Evolutionary conservation across 2,797 vertebrate genomes (phyloP), one percentile per base, ranked within the genome.

Genomic region (Moxostoma hubbsi): DNA sequence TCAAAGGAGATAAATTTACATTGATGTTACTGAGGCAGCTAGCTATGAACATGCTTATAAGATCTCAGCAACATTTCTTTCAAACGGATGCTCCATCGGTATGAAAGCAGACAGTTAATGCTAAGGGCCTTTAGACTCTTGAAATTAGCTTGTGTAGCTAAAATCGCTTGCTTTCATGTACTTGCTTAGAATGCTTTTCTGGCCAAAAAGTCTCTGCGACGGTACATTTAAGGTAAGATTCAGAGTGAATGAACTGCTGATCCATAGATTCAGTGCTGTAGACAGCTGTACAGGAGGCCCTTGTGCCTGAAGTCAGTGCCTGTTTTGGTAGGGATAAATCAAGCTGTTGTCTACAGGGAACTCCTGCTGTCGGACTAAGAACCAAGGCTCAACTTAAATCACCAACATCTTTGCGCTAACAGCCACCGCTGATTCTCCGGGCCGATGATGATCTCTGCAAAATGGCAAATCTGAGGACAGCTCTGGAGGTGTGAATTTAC

Each of bases 331-430:
- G 77, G 54, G 66, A 79, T 66, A 73, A 73, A 73, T 79, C 69
- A 73, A 66, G 69, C 63, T 73, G 77, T 72, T 73, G 62, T 79
- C 69, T 73, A 65, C 61, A 66, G 62, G 69, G 77, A 79, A 58
- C 69, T 79, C 61, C 62, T 79, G 76, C 71, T 71, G 75, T 81
- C 58, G 75, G 74, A 72, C 59, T 79, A 45, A 59, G 69, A 79
- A 73, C 77, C 59, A 72, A 73, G 54, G 51, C 69, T 73, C 13
- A 45, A 58, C 54, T 72, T 79, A 73, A 79, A 79, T 79, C 77
- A 72, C 45, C 53, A 79, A 36, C 77, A 73, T 79, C 69, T 53
- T n/a, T 36, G 1, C 11, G 9, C 45, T 73, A 72, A 73, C 77
- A 79, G 77, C 45, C 62, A 59, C 58, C 0, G 45, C 62, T 73